Evolutionary conservation across 2,888 invertebrate species (phyloP).

Genomic region (Ryuthela nishihirai): DNA sequence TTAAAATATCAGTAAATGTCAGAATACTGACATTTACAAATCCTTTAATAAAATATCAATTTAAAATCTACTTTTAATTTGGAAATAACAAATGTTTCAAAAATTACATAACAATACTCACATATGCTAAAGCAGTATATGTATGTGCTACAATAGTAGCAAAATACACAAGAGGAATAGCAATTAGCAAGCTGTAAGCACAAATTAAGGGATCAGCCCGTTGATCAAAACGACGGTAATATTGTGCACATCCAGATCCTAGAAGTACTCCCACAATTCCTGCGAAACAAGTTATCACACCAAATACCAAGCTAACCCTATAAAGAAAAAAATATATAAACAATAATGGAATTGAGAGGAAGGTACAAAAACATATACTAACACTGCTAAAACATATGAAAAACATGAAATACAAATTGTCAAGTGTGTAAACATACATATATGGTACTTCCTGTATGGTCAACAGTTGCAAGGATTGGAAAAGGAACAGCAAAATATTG

Average conservation of each 20-base stretch:
- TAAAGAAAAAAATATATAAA: constrained; percentile 45
- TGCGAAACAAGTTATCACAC: constrained; percentile 85
- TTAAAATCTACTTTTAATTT: not conserved
- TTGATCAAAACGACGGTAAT: constrained; percentile 58
- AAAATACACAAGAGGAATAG: constrained; percentile 81
- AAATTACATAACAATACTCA: too few relatives aligned
- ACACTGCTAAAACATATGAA: too few relatives aligned
- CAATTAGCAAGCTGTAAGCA: constrained; percentile 77
- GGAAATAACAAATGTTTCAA: not conserved
- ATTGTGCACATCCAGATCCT: constrained; percentile 75
- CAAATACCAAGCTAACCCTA: constrained; percentile 87
- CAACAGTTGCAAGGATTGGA: too few relatives aligned
- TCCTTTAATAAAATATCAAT: too few relatives aligned
- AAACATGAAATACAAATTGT: too few relatives aligned
- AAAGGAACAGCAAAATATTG: too few relatives aligned
- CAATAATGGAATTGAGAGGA: not conserved
- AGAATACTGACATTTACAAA: too few relatives aligned
- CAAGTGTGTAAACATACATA: too few relatives aligned
- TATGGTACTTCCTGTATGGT: too few relatives aligned
- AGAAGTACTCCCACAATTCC: constrained; percentile 89
- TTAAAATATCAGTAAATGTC: too few relatives aligned
- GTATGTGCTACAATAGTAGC: constrained; percentile 67
- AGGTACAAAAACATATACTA: too few relatives aligned
- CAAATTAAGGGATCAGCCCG: constrained; percentile 84
- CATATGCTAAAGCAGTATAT: constrained; percentile 65